Percentiles rank a stretch among this genome's conserved stretches.
phyloP scores from a whole-genome alignment of 2,888 invertebrate species.

The Andrena hattorfiana region DNA sequence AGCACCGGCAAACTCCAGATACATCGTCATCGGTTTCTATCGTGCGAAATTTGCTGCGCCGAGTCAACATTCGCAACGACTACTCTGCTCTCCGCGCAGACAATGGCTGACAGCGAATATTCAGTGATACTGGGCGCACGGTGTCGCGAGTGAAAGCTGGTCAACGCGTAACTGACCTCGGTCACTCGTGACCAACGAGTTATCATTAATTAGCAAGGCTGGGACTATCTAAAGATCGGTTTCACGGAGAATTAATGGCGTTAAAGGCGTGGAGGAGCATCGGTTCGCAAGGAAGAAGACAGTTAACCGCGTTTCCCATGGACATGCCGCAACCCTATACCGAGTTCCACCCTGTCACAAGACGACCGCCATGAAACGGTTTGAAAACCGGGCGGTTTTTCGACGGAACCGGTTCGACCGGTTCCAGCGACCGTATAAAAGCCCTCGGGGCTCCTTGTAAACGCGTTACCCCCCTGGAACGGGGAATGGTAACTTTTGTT shows the following conservation, averaged over 20 bases:
- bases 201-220: constrained; percentile 42
- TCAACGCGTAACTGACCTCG: constrained; percentile 57
- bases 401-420: constrained; percentile 81
- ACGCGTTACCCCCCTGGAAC: constrained; percentile 52
- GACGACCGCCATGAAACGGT: constrained; percentile 36
- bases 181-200: constrained; percentile 50
- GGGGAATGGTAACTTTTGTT: constrained; percentile 78
- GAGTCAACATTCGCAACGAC: not conserved
- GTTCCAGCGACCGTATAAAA: constrained; percentile 67
- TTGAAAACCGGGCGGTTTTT: constrained; percentile 79
- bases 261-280: not conserved
- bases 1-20: not conserved
- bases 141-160: constrained; percentile 52
- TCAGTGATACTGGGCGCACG: constrained; percentile 1
- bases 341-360: constrained; percentile 41
- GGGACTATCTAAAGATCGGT: constrained; percentile 6
- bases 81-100: constrained; percentile 3
- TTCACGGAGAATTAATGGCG: not conserved
- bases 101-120: constrained; percentile 11
- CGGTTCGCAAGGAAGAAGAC: constrained; percentile 38
- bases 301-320: constrained; percentile 83
- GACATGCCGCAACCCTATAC: constrained; percentile 53
- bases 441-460: constrained; percentile 52
- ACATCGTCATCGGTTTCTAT: too few species aligned
- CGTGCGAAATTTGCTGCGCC: not conserved